Conservation (phyloP, 2,888 invertebrate genomes). For the Macropis europaea region DNA sequence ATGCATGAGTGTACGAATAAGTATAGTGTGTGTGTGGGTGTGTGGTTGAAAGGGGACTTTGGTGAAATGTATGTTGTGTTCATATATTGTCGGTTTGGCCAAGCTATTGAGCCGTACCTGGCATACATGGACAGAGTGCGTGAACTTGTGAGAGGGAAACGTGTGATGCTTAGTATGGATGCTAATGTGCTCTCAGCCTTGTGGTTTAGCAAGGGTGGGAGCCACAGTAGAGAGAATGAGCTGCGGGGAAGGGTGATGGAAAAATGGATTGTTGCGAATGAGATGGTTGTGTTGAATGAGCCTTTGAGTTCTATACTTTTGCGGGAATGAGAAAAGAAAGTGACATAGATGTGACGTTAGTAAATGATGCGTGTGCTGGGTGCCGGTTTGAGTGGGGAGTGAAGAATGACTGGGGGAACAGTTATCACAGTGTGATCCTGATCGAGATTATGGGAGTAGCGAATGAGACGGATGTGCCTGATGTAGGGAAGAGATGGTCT, state of each 20-base stretch:
- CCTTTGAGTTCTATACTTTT: background rate
- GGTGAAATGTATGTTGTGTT: conserved; percentile 38
- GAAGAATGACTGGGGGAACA: background rate
- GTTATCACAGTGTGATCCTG: background rate
- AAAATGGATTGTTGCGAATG: background rate
- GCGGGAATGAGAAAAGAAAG: background rate
- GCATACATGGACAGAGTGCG: too few relatives aligned
- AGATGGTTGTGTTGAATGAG: background rate
- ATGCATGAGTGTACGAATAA: background rate
- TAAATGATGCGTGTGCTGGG: background rate
- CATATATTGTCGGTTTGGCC: conserved; percentile 37
- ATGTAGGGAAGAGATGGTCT: background rate
- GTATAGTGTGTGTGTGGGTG: conserved; percentile 9
- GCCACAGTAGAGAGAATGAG: background rate
- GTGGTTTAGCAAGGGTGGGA: conserved; percentile 32
- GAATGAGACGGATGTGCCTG: background rate
- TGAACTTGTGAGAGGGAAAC: background rate
- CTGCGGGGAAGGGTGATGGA: background rate
- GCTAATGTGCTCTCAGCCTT: conserved; percentile 54
- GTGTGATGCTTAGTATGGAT: conserved; percentile 50
- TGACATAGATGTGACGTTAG: conserved; percentile 7
- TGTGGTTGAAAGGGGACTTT: conserved; percentile 36
- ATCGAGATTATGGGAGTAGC: background rate
- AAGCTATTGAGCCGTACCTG: too few relatives aligned
- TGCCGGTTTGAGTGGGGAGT: background rate